Conservation (phyloP, 2,113 vertebrate species). For the Gyps fulvus region DNA sequence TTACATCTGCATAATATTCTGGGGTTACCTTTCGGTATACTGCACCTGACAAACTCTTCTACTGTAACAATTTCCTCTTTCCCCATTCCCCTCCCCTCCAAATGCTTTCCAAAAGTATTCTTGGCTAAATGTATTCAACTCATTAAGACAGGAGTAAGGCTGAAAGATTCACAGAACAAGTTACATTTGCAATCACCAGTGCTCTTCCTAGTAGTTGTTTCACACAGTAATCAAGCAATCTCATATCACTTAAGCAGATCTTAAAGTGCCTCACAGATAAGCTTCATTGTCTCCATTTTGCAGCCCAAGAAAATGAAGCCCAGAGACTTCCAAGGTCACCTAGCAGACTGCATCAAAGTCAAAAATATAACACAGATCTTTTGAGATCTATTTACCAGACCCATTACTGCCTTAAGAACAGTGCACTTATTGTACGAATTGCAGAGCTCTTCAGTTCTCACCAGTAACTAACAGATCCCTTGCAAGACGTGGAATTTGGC, state of each 20-base stretch:
- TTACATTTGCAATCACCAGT: slow-evolving; percentile 8
- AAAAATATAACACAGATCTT: not conserved
- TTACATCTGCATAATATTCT: not conserved
- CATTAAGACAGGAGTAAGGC: not conserved
- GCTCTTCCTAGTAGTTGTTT: not conserved
- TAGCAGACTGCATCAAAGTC: not conserved
- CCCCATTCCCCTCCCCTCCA: not conserved
- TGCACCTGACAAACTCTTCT: not conserved
- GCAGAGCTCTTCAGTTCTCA: not conserved
- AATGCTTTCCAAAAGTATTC: not conserved
- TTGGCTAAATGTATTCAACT: not conserved
- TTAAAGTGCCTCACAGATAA: not conserved
- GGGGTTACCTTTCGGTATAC: not conserved
- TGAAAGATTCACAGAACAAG: not conserved
- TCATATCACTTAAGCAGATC: not conserved
- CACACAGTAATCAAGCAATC: not conserved
- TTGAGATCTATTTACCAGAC: not conserved
- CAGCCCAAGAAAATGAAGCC: not conserved
- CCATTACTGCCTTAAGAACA: not conserved
- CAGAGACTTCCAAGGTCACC: not conserved
- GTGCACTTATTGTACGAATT: not conserved
- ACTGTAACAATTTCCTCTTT: not conserved
- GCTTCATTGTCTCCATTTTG: not conserved
- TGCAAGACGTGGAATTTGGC: not conserved
- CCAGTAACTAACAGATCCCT: not conserved